A percentile compares a stretch with the other conserved stretches of the same genome.
phyloP scores from a whole-genome alignment of 2,113 vertebrate genomes.

The Phrynosoma platyrhinos region DNA sequence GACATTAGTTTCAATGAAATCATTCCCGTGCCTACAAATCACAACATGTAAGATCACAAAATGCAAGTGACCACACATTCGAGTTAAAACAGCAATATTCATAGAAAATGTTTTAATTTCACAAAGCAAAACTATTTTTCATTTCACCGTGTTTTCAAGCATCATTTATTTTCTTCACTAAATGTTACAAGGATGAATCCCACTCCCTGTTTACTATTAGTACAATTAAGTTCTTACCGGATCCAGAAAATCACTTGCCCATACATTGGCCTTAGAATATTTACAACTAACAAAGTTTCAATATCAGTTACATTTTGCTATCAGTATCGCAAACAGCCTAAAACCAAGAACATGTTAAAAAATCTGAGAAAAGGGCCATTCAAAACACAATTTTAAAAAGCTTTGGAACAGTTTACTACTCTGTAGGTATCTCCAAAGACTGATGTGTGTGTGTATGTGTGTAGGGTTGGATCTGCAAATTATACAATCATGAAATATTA shows the following conservation, averaged over 20 bases:
- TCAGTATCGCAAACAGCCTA: background rate
- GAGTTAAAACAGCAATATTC: constrained; percentile 14
- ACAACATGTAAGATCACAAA: background rate
- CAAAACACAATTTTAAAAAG: background rate
- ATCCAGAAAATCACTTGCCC: background rate
- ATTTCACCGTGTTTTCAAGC: background rate
- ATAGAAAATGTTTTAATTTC: constrained; percentile 5
- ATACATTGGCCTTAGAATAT: rapidly evolving
- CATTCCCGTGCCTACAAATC: constrained; percentile 29
- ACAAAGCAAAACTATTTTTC: background rate
- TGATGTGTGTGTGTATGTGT: no score
- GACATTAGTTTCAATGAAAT: constrained; percentile 20
- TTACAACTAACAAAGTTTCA: background rate
- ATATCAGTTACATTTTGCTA: constrained; percentile 3
- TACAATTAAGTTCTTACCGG: constrained; percentile 5
- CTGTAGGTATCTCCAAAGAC: background rate
- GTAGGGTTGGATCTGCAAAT: background rate
- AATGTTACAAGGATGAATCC: constrained; percentile 22
- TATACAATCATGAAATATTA: rapidly evolving
- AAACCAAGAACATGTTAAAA: constrained; percentile 27
- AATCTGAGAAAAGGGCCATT: background rate
- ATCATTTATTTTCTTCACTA: constrained; percentile 45
- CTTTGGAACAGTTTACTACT: background rate
- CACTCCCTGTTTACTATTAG: constrained; percentile 16
- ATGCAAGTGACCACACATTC: background rate